phyloP scores from a whole-genome alignment of 2,888 invertebrate species.

The Anaspis maculata region DNA sequence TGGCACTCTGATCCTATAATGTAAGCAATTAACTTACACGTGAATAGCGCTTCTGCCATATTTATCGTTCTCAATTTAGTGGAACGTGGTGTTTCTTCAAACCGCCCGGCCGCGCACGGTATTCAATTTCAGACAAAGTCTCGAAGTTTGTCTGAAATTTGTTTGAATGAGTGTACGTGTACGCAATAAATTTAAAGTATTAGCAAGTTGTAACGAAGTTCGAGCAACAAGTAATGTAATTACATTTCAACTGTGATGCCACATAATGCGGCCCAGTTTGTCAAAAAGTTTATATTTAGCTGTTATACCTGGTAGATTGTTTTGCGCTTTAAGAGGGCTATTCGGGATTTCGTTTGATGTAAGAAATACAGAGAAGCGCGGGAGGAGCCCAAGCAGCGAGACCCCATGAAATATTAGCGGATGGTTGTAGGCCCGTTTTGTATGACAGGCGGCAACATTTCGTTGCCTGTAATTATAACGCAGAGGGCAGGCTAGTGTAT shows the following conservation, averaged over 20 bases:
- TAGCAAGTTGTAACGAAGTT: constrained; percentile 16
- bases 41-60: too few relatives aligned
- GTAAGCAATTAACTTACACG: too few relatives aligned
- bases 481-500: constrained; percentile 17
- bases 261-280: constrained; percentile 11
- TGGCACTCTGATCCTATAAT: too few relatives aligned
- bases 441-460: constrained; percentile 24
- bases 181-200: constrained; percentile 16
- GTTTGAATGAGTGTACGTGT: constrained; percentile 14
- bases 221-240: constrained; percentile 18
- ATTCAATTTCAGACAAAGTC: constrained; percentile 9
- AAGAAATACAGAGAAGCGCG: not conserved
- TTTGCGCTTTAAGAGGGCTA: constrained; percentile 1
- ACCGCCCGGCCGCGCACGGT: not conserved
- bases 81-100: too few relatives aligned
- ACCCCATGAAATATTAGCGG: constrained; percentile 12
- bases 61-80: too few relatives aligned
- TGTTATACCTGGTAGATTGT: constrained; percentile 6
- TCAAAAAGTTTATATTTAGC: constrained; percentile 13
- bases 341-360: constrained; percentile 5
- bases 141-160: constrained; percentile 10
- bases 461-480: constrained; percentile 21
- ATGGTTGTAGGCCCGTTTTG: constrained; percentile 14
- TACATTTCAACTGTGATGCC: constrained; percentile 14
- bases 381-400: not conserved